Evolutionary conservation across 2,888 invertebrate genomes (phyloP), one percentile per base, ranked within the genome.

Genomic region (Drosophila ezoana): DNA sequence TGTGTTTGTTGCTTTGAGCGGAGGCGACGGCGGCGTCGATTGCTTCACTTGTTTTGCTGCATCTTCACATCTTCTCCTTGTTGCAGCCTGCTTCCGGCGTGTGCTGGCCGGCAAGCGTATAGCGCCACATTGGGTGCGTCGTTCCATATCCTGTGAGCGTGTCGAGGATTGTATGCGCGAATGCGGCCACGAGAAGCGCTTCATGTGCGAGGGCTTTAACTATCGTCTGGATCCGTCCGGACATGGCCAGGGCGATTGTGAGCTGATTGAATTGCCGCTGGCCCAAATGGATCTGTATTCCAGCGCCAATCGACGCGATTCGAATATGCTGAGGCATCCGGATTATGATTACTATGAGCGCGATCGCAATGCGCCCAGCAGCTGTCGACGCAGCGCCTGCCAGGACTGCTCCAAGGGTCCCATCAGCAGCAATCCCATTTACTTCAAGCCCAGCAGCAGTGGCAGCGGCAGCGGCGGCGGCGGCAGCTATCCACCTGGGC

Each of bases 201-300:
- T 97, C 89, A 94, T 94, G 73, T 97, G 97, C 89, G 96, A 96
- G 92, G 97, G 96, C 77, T 97, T 97, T 89, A 97, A 96, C 91
- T 97, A 96, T 93, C 94, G 96, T 94, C 95, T 95, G 87, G 96
- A 96, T 90, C 94, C 94, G 1, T 93, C 94, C 0, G 95, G 95
- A 75, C 94, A 95, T 60, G 95, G 95, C 0, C 95, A 95, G 91
- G 96, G 96, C 10, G 95, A 95, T 23, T 97, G 97, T 88, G 96
- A 97, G 91, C 92, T 97, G 58, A 94, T 96, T 77, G 95, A 96
- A 11, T 93, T 95, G 49, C 96, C 96, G 0, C 93, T 95, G 48
- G 93, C 95, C 73, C 94, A 95, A 33, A 94, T 96, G 90, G 95
- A 96, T 88, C 89, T 95, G 0, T 92, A 92, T 61, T 92, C 92